These are phyloP conservation scores for Meiosimyza platycephala DNA, from an alignment of 2,888 invertebrate species.

Conservation along the genomic window DNA sequence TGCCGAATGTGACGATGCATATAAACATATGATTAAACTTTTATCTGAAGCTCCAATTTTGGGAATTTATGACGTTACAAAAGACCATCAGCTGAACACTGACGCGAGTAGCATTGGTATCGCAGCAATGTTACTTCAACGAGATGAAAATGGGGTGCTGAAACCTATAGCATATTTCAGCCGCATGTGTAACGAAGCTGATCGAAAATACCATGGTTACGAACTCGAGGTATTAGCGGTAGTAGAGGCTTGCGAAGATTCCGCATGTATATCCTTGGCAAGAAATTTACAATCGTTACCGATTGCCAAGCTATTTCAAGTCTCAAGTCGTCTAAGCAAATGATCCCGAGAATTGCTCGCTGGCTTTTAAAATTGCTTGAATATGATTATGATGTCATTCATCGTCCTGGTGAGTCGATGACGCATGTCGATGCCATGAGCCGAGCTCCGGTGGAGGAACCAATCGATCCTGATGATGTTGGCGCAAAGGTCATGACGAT, in stretches of 20 bases:
- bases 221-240: conserved; percentile 58
- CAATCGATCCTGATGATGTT: conserved; percentile 29
- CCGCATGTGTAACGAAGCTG: conserved; percentile 34
- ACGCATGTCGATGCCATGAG: conserved; percentile 57
- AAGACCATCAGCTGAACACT: conserved; percentile 41
- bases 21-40: neutral
- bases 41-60: conserved; percentile 31
- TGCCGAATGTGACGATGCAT: neutral
- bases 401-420: no score
- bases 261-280: conserved; percentile 50
- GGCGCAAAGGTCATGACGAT: conserved; percentile 27
- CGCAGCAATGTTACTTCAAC: conserved; percentile 38
- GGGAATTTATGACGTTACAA: conserved; percentile 34
- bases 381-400: neutral
- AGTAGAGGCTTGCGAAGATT: conserved; percentile 55
- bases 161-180: conserved; percentile 38
- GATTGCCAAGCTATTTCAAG: conserved; percentile 6
- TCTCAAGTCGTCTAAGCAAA: conserved; percentile 22
- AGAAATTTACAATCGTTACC: neutral
- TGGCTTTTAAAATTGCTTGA: conserved; percentile 35
- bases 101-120: conserved; percentile 38
- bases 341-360: conserved; percentile 34
- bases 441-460: conserved; percentile 40
- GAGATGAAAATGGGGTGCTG: neutral
- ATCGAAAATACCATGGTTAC: conserved; percentile 17